phyloP scores from a whole-genome alignment of 2,113 vertebrate genomes.

The Colinus virginianus region DNA sequence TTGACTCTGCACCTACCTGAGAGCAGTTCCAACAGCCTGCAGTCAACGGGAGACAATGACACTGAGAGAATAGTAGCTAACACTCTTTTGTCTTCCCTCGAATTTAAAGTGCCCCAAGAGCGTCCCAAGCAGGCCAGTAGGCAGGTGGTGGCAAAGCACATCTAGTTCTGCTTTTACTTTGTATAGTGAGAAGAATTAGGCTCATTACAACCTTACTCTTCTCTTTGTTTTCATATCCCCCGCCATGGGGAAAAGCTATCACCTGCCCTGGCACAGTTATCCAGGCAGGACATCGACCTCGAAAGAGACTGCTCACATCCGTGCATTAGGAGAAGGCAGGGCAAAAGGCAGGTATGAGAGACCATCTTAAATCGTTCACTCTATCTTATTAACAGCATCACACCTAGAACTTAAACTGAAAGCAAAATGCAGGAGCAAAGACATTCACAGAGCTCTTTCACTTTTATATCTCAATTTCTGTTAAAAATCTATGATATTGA shows the following conservation, averaged over 20 bases:
- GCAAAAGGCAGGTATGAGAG: background rate
- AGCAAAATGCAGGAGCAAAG: background rate
- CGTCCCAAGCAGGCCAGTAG: background rate
- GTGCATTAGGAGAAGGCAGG: fast-evolving
- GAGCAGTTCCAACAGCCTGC: background rate
- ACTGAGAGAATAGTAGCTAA: fast-evolving
- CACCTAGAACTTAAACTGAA: background rate
- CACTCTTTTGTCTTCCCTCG: fast-evolving
- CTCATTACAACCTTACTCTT: background rate
- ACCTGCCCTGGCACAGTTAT: background rate
- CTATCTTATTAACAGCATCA: background rate
- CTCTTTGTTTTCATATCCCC: background rate
- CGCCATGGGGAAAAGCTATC: background rate
- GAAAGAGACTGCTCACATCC: background rate
- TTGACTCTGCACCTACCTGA: background rate
- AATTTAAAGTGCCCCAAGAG: background rate
- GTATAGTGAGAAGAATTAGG: background rate
- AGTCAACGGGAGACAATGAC: fast-evolving
- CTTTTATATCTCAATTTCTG: background rate
- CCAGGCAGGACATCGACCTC: background rate
- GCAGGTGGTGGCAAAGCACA: background rate
- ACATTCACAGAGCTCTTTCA: fast-evolving
- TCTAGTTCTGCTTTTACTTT: background rate
- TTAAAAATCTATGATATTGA: background rate
- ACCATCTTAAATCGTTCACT: background rate